Conservation (phyloP, 1,140 invertebrate species). For the Orchesella cincta region DNA sequence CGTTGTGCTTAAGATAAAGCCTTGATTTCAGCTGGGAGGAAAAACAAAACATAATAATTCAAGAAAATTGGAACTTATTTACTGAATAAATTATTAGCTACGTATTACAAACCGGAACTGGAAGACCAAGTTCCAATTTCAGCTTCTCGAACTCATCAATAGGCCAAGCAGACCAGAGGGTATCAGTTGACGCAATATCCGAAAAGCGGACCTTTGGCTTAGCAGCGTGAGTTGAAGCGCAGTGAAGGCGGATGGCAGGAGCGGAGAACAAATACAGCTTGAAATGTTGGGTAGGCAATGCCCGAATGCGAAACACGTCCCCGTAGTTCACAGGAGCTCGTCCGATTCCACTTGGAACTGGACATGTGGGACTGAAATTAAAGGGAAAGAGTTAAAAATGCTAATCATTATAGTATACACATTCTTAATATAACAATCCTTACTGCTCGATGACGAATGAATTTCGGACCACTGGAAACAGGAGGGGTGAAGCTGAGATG, state of each 20-base stretch:
- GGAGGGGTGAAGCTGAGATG: slow-evolving; percentile 42
- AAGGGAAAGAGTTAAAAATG: too few relatives aligned
- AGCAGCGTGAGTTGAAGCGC: slow-evolving; percentile 40
- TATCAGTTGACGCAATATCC: slow-evolving; percentile 42
- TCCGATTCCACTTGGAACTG: not conserved
- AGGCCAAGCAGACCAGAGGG: slow-evolving; percentile 44
- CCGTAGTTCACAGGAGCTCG: slow-evolving; percentile 46
- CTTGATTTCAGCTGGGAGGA: slow-evolving; percentile 39
- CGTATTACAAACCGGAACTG: slow-evolving; percentile 35
- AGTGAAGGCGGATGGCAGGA: slow-evolving; percentile 43
- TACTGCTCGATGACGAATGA: slow-evolving; percentile 46
- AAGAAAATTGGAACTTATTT: not conserved
- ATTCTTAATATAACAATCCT: too few relatives aligned
- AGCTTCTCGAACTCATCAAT: slow-evolving; percentile 33
- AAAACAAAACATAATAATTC: slow-evolving; percentile 12
- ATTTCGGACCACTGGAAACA: slow-evolving; percentile 47
- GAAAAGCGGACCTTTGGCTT: slow-evolving; percentile 47
- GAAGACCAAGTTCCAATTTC: slow-evolving; percentile 39
- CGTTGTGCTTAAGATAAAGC: slow-evolving; percentile 43
- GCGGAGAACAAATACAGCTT: slow-evolving; percentile 45
- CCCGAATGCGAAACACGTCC: slow-evolving; percentile 46
- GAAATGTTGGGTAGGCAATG: slow-evolving; percentile 46
- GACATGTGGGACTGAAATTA: too few relatives aligned
- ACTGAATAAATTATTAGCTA: not conserved
- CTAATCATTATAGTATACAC: too few relatives aligned